These are phyloP conservation scores for Vimba vimba DNA, from an alignment of 2,113 vertebrate species.

Conservation along the genomic window DNA sequence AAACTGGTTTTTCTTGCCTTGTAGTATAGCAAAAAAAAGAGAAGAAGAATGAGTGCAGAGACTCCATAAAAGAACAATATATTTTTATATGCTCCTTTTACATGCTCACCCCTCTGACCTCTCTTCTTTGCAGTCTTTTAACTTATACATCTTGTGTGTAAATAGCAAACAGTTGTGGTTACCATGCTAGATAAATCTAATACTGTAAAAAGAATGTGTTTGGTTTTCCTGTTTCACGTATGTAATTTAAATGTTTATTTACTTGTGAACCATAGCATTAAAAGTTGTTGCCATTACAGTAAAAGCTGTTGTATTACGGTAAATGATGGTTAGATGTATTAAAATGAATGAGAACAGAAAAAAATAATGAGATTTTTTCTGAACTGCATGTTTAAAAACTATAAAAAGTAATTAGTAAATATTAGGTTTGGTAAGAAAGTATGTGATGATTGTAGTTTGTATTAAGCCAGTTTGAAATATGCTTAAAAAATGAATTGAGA, in stretches of 20 bases:
- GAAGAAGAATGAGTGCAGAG: not conserved
- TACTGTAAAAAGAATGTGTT: not conserved
- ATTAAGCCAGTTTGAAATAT: not conserved
- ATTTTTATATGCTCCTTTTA: not conserved
- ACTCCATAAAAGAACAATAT: not conserved
- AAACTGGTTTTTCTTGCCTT: constrained; percentile 11
- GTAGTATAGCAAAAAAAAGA: not conserved
- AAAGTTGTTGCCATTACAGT: not conserved
- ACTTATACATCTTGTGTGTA: not conserved
- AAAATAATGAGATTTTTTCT: too few relatives aligned
- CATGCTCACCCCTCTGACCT: not conserved
- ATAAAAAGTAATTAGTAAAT: not conserved
- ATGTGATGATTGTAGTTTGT: not conserved
- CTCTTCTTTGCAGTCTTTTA: not conserved
- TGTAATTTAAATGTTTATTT: too few relatives aligned
- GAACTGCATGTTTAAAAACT: not conserved
- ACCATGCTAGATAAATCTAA: not conserved
- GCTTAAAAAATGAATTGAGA: not conserved
- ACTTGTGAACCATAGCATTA: too few relatives aligned
- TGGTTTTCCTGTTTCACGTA: not conserved
- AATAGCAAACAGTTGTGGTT: not conserved
- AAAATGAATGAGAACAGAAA: not conserved
- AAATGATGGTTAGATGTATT: not conserved
- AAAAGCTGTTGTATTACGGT: not conserved
- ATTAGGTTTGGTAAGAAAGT: not conserved